phyloP scores from a whole-genome alignment of 2,888 invertebrate species.

The Pyrrhosoma nymphula region DNA sequence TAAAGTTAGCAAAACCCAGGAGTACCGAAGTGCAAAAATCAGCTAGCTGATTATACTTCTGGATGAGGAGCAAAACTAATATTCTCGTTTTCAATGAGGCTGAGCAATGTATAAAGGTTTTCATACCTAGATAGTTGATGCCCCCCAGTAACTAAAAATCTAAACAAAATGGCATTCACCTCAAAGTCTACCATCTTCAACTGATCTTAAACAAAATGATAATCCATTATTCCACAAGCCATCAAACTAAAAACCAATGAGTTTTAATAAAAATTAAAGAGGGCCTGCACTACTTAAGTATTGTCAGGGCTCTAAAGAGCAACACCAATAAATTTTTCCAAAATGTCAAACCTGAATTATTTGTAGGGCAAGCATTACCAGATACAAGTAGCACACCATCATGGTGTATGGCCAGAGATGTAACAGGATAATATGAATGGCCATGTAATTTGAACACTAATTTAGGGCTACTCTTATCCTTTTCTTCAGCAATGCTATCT shows the following conservation, averaged over 20 bases:
- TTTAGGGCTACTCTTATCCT: slow-evolving; percentile 73
- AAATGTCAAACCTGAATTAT: slow-evolving; percentile 46
- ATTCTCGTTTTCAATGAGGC: no score
- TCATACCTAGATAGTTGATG: not conserved
- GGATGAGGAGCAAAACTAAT: no score
- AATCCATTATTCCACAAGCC: not conserved
- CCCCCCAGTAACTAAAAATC: not conserved
- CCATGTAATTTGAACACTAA: slow-evolving; percentile 79
- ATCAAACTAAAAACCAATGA: not conserved
- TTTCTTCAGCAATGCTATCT: slow-evolving; percentile 71
- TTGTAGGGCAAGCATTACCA: slow-evolving; percentile 75
- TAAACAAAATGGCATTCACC: not conserved
- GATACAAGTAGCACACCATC: slow-evolving; percentile 80
- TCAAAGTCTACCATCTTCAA: not conserved
- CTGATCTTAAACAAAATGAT: not conserved
- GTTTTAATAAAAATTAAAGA: not conserved
- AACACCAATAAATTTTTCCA: slow-evolving; percentile 23
- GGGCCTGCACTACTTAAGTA: not conserved
- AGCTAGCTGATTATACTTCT: no score
- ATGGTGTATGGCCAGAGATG: slow-evolving; percentile 79
- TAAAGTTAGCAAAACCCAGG: no score
- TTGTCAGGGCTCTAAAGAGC: not conserved
- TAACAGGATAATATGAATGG: slow-evolving; percentile 80
- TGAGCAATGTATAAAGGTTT: no score
- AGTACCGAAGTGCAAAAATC: no score